A percentile compares a stretch with the other conserved stretches of the same genome.
These are phyloP conservation scores for Harpagifer antarcticus DNA, from an alignment of 2,797 vertebrate species.

Conservation along the genomic window DNA sequence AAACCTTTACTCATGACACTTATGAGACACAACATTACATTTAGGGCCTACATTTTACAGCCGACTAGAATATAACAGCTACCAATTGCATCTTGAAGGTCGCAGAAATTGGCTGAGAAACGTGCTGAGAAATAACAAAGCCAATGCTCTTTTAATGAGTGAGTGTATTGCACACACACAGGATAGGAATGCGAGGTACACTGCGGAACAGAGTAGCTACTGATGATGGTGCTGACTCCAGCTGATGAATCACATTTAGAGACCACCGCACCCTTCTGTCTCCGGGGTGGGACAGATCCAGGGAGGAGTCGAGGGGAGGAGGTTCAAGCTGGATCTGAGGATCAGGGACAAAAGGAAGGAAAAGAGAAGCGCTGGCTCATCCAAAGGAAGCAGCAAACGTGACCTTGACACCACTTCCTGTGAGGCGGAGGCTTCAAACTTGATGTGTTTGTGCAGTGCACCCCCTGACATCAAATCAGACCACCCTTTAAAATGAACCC, in stretches of 20 bases:
- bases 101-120: conserved; percentile 5
- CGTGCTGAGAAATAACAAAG: conserved; percentile 21
- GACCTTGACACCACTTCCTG: conserved; percentile 64
- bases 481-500: conserved; percentile 41
- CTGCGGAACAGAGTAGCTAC: conserved; percentile 60
- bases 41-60: not conserved
- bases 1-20: not conserved
- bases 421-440: conserved; percentile 24
- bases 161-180: conserved; percentile 39
- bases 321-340: conserved; percentile 41
- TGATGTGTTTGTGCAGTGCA: conserved; percentile 20
- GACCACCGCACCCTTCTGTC: conserved; percentile 43
- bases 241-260: conserved; percentile 60
- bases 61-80: not conserved
- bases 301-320: conserved; percentile 36
- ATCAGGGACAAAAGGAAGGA: conserved; percentile 64
- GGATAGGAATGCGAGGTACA: conserved; percentile 65
- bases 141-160: conserved; percentile 37
- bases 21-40: not conserved
- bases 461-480: conserved; percentile 35
- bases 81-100: conserved; percentile 15
- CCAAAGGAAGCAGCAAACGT: conserved; percentile 53
- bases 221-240: conserved; percentile 43
- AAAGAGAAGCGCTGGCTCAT: conserved; percentile 50
- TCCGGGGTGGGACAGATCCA: conserved; percentile 28